These are phyloP conservation scores for Oryctes rhinoceros DNA, from an alignment of 1,140 invertebrate species.

Conservation along the genomic window DNA sequence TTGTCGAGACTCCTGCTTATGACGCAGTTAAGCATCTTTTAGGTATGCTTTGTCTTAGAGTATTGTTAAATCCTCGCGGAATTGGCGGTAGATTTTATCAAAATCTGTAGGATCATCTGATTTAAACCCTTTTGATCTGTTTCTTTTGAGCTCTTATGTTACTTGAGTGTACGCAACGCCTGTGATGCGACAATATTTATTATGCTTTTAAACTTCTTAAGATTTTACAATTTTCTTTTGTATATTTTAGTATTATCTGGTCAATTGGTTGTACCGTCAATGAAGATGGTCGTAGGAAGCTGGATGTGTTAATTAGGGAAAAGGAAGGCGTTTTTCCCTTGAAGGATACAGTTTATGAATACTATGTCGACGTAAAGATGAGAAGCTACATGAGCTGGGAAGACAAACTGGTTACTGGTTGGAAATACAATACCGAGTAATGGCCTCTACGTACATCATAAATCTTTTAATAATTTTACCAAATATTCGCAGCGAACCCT, in stretches of 20 bases:
- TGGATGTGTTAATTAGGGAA: constrained; percentile 84
- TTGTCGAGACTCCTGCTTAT: too few species aligned
- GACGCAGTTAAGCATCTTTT: too few species aligned
- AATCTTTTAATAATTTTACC: background rate
- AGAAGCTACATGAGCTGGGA: constrained; percentile 79
- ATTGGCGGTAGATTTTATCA: too few species aligned
- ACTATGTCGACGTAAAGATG: constrained; percentile 78
- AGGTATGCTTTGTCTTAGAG: too few species aligned
- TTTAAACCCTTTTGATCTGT: too few species aligned
- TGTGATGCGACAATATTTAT: too few species aligned
- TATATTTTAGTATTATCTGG: constrained; percentile 75
- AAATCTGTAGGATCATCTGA: too few species aligned
- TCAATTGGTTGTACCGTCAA: constrained; percentile 81
- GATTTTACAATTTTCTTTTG: background rate
- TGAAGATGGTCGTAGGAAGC: constrained; percentile 79
- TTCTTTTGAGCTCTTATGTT: too few species aligned
- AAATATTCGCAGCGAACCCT: constrained; percentile 67
- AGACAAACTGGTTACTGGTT: constrained; percentile 71
- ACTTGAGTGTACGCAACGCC: too few species aligned
- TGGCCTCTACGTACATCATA: too few species aligned
- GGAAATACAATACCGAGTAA: constrained; percentile 75
- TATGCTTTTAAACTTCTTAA: too few species aligned
- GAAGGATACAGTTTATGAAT: constrained; percentile 87
- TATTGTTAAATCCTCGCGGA: too few species aligned
- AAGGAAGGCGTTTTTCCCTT: constrained; percentile 84